A percentile compares a stretch with the other conserved stretches of the same genome.
phyloP scores from a whole-genome alignment of 2,888 invertebrate genomes.

The Coleophora deauratella region DNA sequence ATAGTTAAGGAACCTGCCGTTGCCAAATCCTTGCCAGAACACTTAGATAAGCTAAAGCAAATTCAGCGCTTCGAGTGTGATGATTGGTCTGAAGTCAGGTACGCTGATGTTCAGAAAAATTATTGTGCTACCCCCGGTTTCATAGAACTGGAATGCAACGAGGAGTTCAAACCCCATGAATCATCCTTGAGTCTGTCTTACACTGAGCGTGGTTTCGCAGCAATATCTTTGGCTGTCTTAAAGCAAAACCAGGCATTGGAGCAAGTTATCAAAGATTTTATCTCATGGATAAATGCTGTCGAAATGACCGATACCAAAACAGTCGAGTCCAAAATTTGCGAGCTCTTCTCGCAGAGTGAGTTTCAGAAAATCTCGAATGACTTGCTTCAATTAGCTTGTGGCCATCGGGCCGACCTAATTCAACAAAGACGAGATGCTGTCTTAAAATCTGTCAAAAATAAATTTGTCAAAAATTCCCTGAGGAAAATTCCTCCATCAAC shows the following conservation, averaged over 20 bases:
- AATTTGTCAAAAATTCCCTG: too few relatives aligned
- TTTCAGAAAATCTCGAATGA: conserved; percentile 1
- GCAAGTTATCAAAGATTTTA: background rate
- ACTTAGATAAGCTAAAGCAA: background rate
- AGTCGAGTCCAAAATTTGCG: conserved; percentile 1
- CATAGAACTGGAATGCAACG: conserved; percentile 1
- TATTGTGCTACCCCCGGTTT: too few relatives aligned
- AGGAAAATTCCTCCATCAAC: too few relatives aligned
- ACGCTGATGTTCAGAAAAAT: background rate
- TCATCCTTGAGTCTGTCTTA: background rate
- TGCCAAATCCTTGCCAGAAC: background rate
- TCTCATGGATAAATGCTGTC: background rate
- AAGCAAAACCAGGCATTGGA: conserved; percentile 2
- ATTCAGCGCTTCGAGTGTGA: background rate
- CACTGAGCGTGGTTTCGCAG: conserved; percentile 1
- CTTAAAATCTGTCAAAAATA: too few relatives aligned
- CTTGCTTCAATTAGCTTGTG: conserved; percentile 1
- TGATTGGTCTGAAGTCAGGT: background rate
- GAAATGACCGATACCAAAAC: background rate
- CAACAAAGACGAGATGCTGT: background rate
- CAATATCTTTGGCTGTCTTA: background rate
- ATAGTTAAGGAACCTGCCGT: conserved; percentile 1
- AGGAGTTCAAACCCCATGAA: conserved; percentile 1
- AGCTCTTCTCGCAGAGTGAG: conserved; percentile 1
- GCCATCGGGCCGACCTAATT: too few relatives aligned